Percentiles rank a stretch among this genome's conserved stretches.
phyloP scores from a whole-genome alignment of 2,888 invertebrate species.

The Megalurothrips usitatus region DNA sequence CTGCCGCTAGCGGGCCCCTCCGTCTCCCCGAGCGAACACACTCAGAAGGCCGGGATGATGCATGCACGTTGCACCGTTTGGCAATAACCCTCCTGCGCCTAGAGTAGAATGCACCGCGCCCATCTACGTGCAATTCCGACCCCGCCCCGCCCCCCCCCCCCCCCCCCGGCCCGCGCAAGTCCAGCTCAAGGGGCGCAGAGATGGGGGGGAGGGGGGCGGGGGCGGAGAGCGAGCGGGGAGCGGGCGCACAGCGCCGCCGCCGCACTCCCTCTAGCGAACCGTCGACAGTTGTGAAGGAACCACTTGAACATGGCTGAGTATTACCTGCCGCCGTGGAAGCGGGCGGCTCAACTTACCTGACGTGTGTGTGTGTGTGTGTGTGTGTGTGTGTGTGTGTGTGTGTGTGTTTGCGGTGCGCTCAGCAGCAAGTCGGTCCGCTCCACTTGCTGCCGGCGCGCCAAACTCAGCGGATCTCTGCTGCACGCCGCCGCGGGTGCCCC shows the following conservation, averaged over 20 bases:
- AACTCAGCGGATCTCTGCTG: neutral
- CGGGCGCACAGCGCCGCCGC: too few relatives aligned
- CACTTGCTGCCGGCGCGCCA: neutral
- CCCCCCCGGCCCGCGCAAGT: too few relatives aligned
- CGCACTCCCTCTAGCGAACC: too few relatives aligned
- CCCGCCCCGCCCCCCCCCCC: neutral
- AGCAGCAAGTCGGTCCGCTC: neutral
- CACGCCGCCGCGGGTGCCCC: neutral
- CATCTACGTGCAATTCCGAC: neutral
- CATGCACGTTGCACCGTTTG: neutral
- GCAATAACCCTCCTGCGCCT: neutral
- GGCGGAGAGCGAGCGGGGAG: neutral
- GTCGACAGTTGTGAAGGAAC: too few relatives aligned
- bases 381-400: neutral
- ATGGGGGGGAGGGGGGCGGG: neutral
- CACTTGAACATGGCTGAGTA: neutral
- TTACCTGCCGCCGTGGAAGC: neutral
- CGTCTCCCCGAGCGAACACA: neutral
- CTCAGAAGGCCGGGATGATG: neutral
- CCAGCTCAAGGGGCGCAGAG: neutral
- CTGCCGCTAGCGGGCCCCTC: neutral
- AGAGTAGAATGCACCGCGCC: neutral
- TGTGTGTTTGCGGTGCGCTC: neutral
- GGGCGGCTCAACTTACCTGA: neutral
- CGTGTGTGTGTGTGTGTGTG: neutral